A percentile compares a stretch with the other conserved stretches of the same genome.
Conservation (phyloP, 2,113 vertebrate genomes). For the Notothenia rossii region DNA sequence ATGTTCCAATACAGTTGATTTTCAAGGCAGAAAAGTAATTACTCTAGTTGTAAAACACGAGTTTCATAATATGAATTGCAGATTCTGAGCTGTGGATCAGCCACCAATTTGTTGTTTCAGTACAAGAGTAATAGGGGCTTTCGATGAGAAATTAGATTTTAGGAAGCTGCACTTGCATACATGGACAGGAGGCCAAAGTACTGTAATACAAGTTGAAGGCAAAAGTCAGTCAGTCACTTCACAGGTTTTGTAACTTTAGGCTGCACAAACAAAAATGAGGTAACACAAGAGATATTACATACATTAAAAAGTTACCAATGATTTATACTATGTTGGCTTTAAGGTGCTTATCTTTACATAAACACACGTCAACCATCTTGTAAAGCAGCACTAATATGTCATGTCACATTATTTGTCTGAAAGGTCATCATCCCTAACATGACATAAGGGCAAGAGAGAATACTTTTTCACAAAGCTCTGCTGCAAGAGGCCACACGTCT, state of each 20-base stretch:
- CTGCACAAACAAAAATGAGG: background rate
- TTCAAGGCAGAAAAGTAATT: background rate
- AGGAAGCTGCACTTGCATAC: background rate
- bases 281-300: background rate
- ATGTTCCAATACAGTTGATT: background rate
- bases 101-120: background rate
- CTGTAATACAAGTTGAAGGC: background rate
- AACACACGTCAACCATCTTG: background rate
- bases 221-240: background rate
- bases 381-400: background rate
- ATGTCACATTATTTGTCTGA: conserved; percentile 14
- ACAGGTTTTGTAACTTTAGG: background rate
- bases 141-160: background rate
- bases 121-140: background rate
- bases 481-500: conserved; percentile 7
- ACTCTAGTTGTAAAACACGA: background rate
- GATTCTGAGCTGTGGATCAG: background rate
- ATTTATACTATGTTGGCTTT: background rate
- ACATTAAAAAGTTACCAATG: background rate
- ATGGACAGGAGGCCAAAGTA: background rate
- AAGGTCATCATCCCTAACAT: background rate
- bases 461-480: conserved; percentile 13
- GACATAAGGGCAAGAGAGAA: background rate
- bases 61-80: background rate
- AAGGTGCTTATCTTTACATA: conserved; percentile 1